Base-by-base conservation (phyloP, 2,113 vertebrate species). In the Pseudopipra pipra region DNA sequence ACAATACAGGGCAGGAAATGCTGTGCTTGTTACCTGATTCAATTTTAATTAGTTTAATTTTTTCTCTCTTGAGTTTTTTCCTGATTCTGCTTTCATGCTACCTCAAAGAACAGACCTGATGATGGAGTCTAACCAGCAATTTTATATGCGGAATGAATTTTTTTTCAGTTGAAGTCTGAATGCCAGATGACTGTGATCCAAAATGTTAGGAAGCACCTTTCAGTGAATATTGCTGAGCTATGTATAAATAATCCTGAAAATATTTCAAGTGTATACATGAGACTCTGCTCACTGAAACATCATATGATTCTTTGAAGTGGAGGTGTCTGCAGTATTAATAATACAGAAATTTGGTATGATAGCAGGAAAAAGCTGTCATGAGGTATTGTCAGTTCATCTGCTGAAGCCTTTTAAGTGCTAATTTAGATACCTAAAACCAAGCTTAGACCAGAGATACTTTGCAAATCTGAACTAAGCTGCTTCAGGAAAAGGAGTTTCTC, bases 251-350 rank as follows among this genome's bases (percentile, higher is more conserved):
- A 67, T 72, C 90, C 70, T 95, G 77, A 51, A 81, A 86, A 47
- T 74, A 63, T 85, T 95, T 89, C 55, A 84, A 72, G 59, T 95
- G 80, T 93, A 10, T 90, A 66, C 81, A 37, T 70, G 83, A 94
- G 79, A 81, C 78, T 67, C 58, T 77, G 62, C 79, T 85, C 51
- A 75, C 17, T 10, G 76, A 89, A 86, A 47, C 56, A 58, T 73
- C 55, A 44, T 87, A 55, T 46, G 86, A 30, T 68, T 78, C 93
- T 96, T 97, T 96, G 89, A 98, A 96, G 91, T 67, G 30, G 77
- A 81, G 30, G 86, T 49, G 44, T 63, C 87, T 94, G 93, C 81
- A 94, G 78, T 55, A 51, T 88, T 77, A 90, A 90, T 84, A 90
- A 92, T 88, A 58, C 11, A 84, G 28, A 88, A 80, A 93, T 77